A percentile compares a stretch with the other conserved stretches of the same genome.
Evolutionary conservation across 2,113 vertebrate genomes (phyloP).

Genomic region (Prochilodus magdalenae): DNA sequence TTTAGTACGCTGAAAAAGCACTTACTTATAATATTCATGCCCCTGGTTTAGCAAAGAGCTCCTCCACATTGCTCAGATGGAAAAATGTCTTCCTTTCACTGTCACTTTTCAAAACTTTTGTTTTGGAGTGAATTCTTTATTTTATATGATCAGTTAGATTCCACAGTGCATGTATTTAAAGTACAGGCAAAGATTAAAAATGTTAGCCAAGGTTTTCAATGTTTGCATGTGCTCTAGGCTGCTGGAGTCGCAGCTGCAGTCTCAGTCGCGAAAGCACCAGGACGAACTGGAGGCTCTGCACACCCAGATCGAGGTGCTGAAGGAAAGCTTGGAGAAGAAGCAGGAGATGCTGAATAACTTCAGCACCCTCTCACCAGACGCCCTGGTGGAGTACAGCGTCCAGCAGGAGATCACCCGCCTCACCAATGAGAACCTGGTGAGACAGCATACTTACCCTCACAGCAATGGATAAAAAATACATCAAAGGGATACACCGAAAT

Average conservation of each 20-base stretch:
- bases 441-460: neutral
- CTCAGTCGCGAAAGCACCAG: conserved; percentile 80
- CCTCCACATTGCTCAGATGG: neutral
- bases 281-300: conserved; percentile 82
- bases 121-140: neutral
- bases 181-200: neutral
- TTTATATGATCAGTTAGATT: conserved; percentile 1
- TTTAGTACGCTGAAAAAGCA: neutral
- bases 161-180: conserved; percentile 14
- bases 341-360: conserved; percentile 86
- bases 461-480: no score
- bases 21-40: neutral
- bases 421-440: conserved; percentile 94
- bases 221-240: conserved; percentile 72
- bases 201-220: neutral
- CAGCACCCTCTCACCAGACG: conserved; percentile 84
- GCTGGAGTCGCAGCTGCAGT: conserved; percentile 90
- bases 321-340: conserved; percentile 85
- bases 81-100: neutral
- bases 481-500: no score
- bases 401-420: conserved; percentile 92
- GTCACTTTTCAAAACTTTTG: neutral
- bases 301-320: conserved; percentile 81
- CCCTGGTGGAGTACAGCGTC: conserved; percentile 87
- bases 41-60: neutral